These are phyloP conservation scores for Pollicipes pollicipes DNA, from an alignment of 1,140 invertebrate genomes.

Conservation along the genomic window DNA sequence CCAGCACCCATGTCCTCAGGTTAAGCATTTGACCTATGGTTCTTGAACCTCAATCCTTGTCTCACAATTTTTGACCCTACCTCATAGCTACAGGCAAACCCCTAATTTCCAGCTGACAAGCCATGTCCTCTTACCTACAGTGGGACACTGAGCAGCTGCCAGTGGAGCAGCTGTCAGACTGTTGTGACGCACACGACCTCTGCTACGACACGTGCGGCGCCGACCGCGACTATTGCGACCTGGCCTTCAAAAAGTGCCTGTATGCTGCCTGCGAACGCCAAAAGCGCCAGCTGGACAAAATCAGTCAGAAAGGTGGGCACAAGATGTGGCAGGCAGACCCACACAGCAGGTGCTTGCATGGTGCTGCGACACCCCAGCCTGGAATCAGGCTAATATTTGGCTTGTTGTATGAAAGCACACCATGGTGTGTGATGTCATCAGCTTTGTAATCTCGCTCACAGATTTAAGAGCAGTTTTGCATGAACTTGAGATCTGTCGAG, in stretches of 20 bases:
- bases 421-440: too few species aligned
- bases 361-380: too few species aligned
- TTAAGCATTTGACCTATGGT: too few species aligned
- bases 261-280: slow-evolving; percentile 55
- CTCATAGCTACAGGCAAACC: too few species aligned
- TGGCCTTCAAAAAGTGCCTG: slow-evolving; percentile 65
- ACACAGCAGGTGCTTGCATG: too few species aligned
- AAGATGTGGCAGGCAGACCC: too few species aligned
- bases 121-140: slow-evolving; percentile 29
- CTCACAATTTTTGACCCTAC: too few species aligned
- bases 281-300: slow-evolving; percentile 17
- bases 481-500: too few species aligned
- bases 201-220: slow-evolving; percentile 77
- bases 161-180: slow-evolving; percentile 54
- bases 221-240: slow-evolving; percentile 67
- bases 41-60: too few species aligned
- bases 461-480: too few species aligned
- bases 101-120: slow-evolving; percentile 1
- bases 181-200: slow-evolving; percentile 67
- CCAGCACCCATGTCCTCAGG: too few species aligned
- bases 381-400: slow-evolving; percentile 14
- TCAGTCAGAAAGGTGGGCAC: background rate
- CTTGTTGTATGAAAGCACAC: background rate
- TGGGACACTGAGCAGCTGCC: slow-evolving; percentile 55
- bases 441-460: too few species aligned